Base-by-base conservation (phyloP, 2,888 invertebrate species). In the Aporophyla lueneburgensis region DNA sequence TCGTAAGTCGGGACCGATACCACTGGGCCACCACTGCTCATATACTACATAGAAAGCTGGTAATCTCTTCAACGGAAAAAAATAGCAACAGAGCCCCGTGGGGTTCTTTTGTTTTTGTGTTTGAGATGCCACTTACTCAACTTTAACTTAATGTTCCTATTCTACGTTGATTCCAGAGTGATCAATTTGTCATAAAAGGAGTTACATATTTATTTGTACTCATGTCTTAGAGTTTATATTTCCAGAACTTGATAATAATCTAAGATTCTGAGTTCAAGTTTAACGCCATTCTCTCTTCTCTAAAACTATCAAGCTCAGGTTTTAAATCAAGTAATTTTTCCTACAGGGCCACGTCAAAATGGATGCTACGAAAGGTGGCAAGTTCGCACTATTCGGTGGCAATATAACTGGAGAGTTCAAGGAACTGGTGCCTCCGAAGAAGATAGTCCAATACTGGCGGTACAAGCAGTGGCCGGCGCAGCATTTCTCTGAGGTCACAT, bases 381-480 rank as follows among this genome's bases (percentile, higher is more conserved):
- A 97, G 93, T 99, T 99, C 93, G 98, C 98, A 12, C 95, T 99
- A 5, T 99, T 99, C 92, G 99, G 98, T 72, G 99, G 99, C 21
- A 99, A 99, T 93, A 98, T 99, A 61, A 97, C 97, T 0, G 99
- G 99, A 0, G 98, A 98, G 90, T 99, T 99, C 94, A 95, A 97
- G 65, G 98, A 99, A 91, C 94, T 99, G 86, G 97, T 98, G 9
- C 98, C 98, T 0, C 97, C 97, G 56, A 97, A 98, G 93, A 98
- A 98, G 95, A 98, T 99, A 74, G 97, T 98, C 2, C 98, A 99
- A 95, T 97, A 97, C 86, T 99, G 99, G 99, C 97, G 99, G 90
- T 98, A 99, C 92, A 99, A 99, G 94, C 98, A 98, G 82, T 99
- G 99, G 99, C 99, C 99, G 0, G 97, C 97, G 0, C 99, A 98